phyloP scores from a whole-genome alignment of 2,888 invertebrate species.

The Eristalinus aeneus region DNA sequence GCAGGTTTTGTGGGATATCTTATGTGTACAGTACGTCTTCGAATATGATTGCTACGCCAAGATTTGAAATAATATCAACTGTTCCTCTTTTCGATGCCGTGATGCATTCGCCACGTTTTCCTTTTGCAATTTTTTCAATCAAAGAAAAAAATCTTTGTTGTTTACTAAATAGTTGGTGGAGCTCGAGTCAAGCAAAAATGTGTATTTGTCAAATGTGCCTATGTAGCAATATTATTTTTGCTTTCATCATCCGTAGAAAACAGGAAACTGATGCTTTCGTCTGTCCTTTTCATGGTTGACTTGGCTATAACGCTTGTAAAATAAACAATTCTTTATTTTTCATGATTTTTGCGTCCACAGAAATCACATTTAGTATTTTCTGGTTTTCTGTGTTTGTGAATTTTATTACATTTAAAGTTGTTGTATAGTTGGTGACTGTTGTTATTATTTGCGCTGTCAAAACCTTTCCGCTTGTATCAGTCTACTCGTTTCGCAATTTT shows the following conservation, averaged over 20 bases:
- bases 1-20: not conserved
- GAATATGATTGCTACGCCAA: not conserved
- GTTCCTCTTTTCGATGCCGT: no score
- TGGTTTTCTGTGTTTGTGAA: conserved; percentile 3
- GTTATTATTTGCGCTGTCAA: conserved; percentile 5
- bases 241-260: conserved; percentile 8
- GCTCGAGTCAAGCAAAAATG: conserved; percentile 34
- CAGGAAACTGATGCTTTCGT: conserved; percentile 12
- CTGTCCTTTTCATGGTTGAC: conserved; percentile 1
- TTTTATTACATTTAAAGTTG: conserved; percentile 17
- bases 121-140: conserved; percentile 72
- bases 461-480: conserved; percentile 10
- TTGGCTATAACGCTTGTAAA: conserved; percentile 5
- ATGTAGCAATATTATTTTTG: conserved; percentile 2
- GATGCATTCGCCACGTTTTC: no score
- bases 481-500: conserved; percentile 11
- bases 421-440: conserved; percentile 6
- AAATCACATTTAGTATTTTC: conserved; percentile 15
- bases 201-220: not conserved
- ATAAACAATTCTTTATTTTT: conserved; percentile 10
- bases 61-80: no score
- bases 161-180: conserved; percentile 51
- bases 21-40: not conserved
- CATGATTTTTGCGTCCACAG: no score
- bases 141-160: conserved; percentile 13